Evolutionary conservation across 2,113 vertebrate genomes (phyloP), one percentile per base, ranked within the genome.

Genomic region (Leucoraja erinaceus): DNA sequence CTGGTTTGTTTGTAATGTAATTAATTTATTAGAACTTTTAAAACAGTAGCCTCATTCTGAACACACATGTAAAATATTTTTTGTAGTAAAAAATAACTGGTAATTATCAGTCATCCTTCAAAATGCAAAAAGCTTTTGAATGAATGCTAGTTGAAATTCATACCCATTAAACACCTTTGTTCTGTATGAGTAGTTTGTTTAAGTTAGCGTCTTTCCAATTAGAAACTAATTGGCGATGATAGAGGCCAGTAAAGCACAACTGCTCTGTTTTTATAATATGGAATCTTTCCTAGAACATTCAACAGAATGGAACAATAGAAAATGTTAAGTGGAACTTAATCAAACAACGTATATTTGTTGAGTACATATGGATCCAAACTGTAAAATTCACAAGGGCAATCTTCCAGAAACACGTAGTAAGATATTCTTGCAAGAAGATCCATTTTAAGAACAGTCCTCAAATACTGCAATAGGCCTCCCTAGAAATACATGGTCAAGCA

Each of bases 251-350:
- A 59, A 63, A 88, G 5, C 5, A 5, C 5, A 88, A 66, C n/a
- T 66, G 11, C 22, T 31, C 31, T 88, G 84, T 12, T 18, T 88
- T 66, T 14, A 88, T 88, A 31, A 66, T n/a, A 66, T 31, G 11
- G 33, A 25, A 63, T 28, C 28, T n/a, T 88, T 88, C 14, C 4
- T 18, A 63, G 61, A 88, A 86, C 7, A 63, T 31, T 14, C 25
- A 84, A 86, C 56, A 88, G 16, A 88, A 88, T 88, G 28, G 59
- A 63, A 88, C 59, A 76, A 61, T n/a, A 63, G 28, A 88, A 63
- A 88, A 31, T 88, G 83, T 22, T 11, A n/a, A 14, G 22, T 14
- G 12, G 9, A 86, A 86, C 10, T 4, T 61, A 22, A 38, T 47
- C 33, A 63, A 90, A 22, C 31, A 90, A 22, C 88, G 20, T 68